Base-by-base conservation (phyloP, 1,140 invertebrate genomes). In the Phortica variegata region DNA sequence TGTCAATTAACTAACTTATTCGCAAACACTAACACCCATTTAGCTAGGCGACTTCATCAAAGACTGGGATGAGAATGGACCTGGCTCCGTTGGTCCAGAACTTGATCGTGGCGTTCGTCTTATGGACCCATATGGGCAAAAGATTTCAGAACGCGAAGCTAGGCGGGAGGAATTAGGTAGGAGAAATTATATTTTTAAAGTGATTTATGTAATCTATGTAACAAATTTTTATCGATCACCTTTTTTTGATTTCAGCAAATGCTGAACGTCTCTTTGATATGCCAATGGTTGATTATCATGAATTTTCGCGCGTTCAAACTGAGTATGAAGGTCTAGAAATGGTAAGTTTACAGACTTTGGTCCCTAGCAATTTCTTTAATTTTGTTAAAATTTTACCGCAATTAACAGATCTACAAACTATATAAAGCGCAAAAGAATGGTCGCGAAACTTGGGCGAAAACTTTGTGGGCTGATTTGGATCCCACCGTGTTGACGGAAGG, bases 251-350 rank as follows among this genome's bases (percentile, higher is more conserved):
- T n/a, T 1, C 32, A 61, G 74, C 65, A 9, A 85, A 88, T 41
- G 89, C 90, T 0, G 91, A 95, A 77, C 84, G 87, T 55, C 78
- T 95, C 2, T 95, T 96, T 77, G 89, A 93, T 58, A 83, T 93
- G 52, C 82, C 87, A 7, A 81, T 91, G 19, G 84, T 88, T 0
- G 86, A 92, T 73, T 95, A 93, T 65, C 84, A 87, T 0, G 81
- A 84, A 36, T 88, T 91, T 63, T 70, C 84, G 4, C 79, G 84
- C 38, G 79, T 88, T 0, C 87, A 87, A 65, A 78, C 81, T 8
- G 87, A 94, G 52, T 91, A 85, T 72, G 81, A 85, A 19, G 81
- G 82, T 5, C 82, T 94, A 79, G 81, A 88, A 50, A 45, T 52
- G 53, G 73, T 76, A n/a, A n/a, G n/a, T n/a, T n/a, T n/a, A 26